phyloP scores from a whole-genome alignment of 2,113 vertebrate genomes.

The Arizona elegans region DNA sequence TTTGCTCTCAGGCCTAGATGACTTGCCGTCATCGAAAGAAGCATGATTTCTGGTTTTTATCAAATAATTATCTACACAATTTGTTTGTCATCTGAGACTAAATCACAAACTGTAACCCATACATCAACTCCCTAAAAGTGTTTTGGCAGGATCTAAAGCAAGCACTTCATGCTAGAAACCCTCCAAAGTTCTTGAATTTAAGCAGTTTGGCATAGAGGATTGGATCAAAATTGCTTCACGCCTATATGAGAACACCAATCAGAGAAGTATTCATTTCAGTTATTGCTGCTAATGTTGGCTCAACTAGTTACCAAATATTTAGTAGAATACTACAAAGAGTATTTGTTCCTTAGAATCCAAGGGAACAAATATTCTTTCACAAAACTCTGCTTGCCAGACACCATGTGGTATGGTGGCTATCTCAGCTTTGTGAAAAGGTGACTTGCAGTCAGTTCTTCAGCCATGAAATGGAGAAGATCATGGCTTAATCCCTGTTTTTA shows the following conservation, averaged over 20 bases:
- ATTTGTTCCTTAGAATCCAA: neutral
- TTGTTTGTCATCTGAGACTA: neutral
- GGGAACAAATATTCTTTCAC: neutral
- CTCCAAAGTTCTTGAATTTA: neutral
- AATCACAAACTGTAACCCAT: neutral
- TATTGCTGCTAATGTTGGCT: neutral
- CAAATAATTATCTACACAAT: neutral
- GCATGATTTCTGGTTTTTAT: neutral
- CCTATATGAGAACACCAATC: neutral
- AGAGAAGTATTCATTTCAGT: neutral
- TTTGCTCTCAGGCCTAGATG: neutral
- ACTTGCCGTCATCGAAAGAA: neutral
- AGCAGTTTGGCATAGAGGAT: neutral
- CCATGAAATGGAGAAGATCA: neutral
- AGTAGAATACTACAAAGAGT: neutral
- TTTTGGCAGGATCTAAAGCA: neutral
- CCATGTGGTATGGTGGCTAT: neutral
- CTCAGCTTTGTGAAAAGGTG: neutral
- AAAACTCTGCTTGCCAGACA: neutral
- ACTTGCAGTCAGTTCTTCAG: neutral
- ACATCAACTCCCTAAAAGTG: neutral
- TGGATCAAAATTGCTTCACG: neutral
- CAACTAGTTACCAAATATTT: neutral
- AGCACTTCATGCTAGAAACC: neutral
- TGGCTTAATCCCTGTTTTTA: neutral